Conservation (phyloP, 2,888 invertebrate species). For the Gari tellinella region DNA sequence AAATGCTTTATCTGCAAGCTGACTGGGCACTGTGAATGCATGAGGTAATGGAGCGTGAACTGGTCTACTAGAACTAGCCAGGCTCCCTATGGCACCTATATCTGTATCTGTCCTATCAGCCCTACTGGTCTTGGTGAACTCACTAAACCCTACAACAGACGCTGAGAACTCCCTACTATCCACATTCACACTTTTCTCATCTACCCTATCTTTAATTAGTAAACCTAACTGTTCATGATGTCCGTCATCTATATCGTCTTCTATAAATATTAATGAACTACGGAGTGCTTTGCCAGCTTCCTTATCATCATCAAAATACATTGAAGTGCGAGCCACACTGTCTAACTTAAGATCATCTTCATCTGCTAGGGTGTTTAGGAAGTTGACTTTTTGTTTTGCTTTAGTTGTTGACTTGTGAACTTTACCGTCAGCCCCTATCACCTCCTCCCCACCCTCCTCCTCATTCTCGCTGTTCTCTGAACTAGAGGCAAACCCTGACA, state of each 20-base stretch:
- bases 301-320: slow-evolving; percentile 70
- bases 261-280: slow-evolving; percentile 74
- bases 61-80: slow-evolving; percentile 21
- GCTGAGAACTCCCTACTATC: slow-evolving; percentile 54
- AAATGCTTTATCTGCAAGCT: slow-evolving; percentile 59
- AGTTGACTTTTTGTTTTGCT: slow-evolving; percentile 61
- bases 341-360: slow-evolving; percentile 76
- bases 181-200: slow-evolving; percentile 52
- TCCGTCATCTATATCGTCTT: slow-evolving; percentile 73
- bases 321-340: slow-evolving; percentile 74
- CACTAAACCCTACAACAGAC: slow-evolving; percentile 34
- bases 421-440: slow-evolving; percentile 68
- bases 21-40: slow-evolving; percentile 72
- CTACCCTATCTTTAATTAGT: slow-evolving; percentile 58
- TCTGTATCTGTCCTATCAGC: slow-evolving; percentile 27
- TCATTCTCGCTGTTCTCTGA: slow-evolving; percentile 87
- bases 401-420: slow-evolving; percentile 65
- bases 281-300: slow-evolving; percentile 69
- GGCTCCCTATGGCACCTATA: slow-evolving; percentile 39
- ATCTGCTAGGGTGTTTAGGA: slow-evolving; percentile 75
- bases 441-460: slow-evolving; percentile 70
- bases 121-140: slow-evolving; percentile 33
- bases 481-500: slow-evolving; percentile 95
- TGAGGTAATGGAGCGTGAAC: slow-evolving; percentile 40
- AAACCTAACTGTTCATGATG: slow-evolving; percentile 58